Evolutionary conservation across 2,888 invertebrate genomes (phyloP), one percentile per base, ranked within the genome.

Genomic region (Apamea sordens): DNA sequence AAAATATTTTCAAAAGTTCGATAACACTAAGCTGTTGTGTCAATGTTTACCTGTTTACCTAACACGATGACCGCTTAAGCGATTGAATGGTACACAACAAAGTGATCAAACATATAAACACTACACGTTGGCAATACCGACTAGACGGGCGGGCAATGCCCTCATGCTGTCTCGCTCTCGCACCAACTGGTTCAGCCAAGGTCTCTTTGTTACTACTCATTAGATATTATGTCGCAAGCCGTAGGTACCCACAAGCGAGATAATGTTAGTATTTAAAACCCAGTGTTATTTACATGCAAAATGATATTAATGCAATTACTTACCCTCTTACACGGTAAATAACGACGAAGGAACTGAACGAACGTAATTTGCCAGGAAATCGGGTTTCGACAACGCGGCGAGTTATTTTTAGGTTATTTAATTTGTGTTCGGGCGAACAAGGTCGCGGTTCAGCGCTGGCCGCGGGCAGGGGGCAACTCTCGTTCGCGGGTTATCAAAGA

Each of bases 401-500:
- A 86, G 86, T 88, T 91, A 91, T 91, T 91, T 92, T 91, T 92
- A 91, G 92, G 88, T 91, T 92, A 91, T 90, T 88, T 88, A 84
- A 85, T 89, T 88, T 89, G 89, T 87, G 88, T 87, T 82, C 82
- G 82, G 80, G 84, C 71, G 80, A 80, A 70, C 90, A 91, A 92
- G 92, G 92, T 89, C 91, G 84, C 82, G 72, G 80, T 71, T 71
- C 65, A 80, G 73, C 83, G 76, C 68, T 73, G 79, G 56, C 69
- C 73, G 88, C 85, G 73, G 81, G 78, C 80, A 75, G 76, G 74
- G 76, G 86, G 74, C 85, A 69, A 83, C 84, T 76, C 77, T 72
- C 70, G 76, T 71, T 53, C 73, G 77, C 72, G 75, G 73, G 69
- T 79, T 86, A 78, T 80, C 71, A 73, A 85, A 84, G 82, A 86